Base-by-base conservation (phyloP, 2,888 invertebrate species). In the Cosmopolites sordidus region DNA sequence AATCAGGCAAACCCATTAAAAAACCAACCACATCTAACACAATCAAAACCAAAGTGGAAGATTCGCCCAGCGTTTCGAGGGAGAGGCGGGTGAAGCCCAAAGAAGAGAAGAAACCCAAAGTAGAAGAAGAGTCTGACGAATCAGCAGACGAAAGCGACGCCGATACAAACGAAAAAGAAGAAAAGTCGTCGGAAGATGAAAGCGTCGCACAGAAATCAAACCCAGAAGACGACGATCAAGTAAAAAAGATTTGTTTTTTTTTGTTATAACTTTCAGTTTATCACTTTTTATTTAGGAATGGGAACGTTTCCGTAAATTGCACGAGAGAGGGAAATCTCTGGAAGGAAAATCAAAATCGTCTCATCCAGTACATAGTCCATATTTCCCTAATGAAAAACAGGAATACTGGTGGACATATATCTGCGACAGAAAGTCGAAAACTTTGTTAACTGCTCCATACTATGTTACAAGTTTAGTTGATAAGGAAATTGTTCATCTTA, bases 331-430 rank as follows among this genome's bases (percentile, higher is more conserved):
- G 69, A 86, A 92, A 61, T 80, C 82, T 12, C 77, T 97, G 37
- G 97, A 97, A 73, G 92, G 95, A 4, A 89, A 92, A 68, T 93
- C 93, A 42, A 93, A 94, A 76, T 81, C 87, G 64, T 97, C 97
- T 11, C 97, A 97, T 72, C 80, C 87, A n/a, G 98, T 99, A 17
- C 99, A 99, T 74, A 92, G 94, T 76, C 99, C 99, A 0, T 86
- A 87, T 73, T 99, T 89, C 75, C 95, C 99, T 2, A 87, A 88
- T 76, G 89, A 89, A 61, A 95, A 99, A 73, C 96, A 96, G 73
- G 99, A 99, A 75, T 97, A 90, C 76, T 99, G 99, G 98, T 99
- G 98, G 97, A 88, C 97, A 60, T 99, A 98, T 74, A 89, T 99
- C 64, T 91, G 92, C 75, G 98, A 99, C 77, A 85, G 92, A 66